Conservation (phyloP, 1,140 invertebrate species). For the Cydia amplana region DNA sequence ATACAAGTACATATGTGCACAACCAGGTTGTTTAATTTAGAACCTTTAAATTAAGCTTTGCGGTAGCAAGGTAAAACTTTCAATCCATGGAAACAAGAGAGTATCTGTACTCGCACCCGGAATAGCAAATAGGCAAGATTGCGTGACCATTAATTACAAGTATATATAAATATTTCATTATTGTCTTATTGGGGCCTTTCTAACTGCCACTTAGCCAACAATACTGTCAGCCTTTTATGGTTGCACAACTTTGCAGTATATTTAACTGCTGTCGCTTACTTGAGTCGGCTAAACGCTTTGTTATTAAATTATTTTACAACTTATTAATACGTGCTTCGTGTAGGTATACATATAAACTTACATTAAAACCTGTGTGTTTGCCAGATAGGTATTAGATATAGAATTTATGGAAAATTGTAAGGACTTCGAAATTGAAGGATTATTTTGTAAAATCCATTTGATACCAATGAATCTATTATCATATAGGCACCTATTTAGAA, state of each 20-base stretch:
- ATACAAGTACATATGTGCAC: too few species aligned
- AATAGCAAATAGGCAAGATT: conserved; percentile 18
- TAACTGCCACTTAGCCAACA: conserved; percentile 27
- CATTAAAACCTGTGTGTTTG: background rate
- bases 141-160: conserved; percentile 28
- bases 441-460: too few species aligned
- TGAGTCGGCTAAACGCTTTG: conserved; percentile 2
- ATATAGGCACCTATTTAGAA: too few species aligned
- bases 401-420: background rate
- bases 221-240: conserved; percentile 31
- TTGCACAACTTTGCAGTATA: conserved; percentile 6
- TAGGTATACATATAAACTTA: background rate
- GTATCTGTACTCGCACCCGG: background rate
- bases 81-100: background rate
- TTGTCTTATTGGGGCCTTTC: conserved; percentile 25
- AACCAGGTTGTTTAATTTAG: too few species aligned
- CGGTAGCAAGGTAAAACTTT: background rate
- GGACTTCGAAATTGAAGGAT: too few species aligned
- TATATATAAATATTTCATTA: conserved; percentile 28
- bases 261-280: background rate
- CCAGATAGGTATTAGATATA: too few species aligned
- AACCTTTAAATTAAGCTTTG: too few species aligned
- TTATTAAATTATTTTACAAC: background rate
- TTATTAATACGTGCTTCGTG: background rate
- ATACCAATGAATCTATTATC: too few species aligned